Evolutionary conservation across 2,888 invertebrate species (phyloP).

Genomic region (Alitta virens): DNA sequence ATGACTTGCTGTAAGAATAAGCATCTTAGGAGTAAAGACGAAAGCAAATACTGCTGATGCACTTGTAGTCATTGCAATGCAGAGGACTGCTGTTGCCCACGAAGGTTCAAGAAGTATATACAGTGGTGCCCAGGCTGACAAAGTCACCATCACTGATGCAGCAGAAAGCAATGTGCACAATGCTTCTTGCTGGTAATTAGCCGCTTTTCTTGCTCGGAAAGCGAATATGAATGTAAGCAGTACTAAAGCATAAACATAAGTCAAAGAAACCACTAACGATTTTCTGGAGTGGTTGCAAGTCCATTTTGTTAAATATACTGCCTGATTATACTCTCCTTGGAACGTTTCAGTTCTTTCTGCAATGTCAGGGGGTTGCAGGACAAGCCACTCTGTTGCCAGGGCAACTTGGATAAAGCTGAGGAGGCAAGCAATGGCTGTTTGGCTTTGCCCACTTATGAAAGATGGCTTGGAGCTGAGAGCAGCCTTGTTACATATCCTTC

Average conservation of each 20-base stretch:
- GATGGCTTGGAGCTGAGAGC: background rate
- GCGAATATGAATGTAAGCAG: background rate
- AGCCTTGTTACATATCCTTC: slow-evolving; percentile 1
- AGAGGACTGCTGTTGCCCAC: slow-evolving; percentile 5
- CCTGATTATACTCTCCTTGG: background rate
- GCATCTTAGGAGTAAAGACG: slow-evolving; percentile 10
- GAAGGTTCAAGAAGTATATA: background rate
- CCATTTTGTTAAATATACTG: slow-evolving; percentile 10
- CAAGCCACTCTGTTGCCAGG: slow-evolving; percentile 9
- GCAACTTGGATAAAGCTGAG: slow-evolving; percentile 5
- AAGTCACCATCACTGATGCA: background rate
- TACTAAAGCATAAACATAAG: slow-evolving; percentile 10
- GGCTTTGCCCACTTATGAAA: slow-evolving; percentile 10
- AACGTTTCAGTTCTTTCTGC: background rate
- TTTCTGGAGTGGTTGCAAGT: slow-evolving; percentile 6
- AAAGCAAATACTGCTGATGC: slow-evolving; percentile 5
- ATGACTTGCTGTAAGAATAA: slow-evolving; percentile 1
- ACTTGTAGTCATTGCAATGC: slow-evolving; percentile 10
- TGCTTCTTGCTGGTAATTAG: slow-evolving; percentile 13
- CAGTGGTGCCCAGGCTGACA: slow-evolving; percentile 5
- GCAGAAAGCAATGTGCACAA: background rate
- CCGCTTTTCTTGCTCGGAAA: background rate
- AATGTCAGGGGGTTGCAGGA: slow-evolving; percentile 8
- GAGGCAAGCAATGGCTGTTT: slow-evolving; percentile 6
- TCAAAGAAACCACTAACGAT: slow-evolving; percentile 3